Evolutionary conservation across 1,140 invertebrate genomes (phyloP).

Genomic region (Pararge aegeria): DNA sequence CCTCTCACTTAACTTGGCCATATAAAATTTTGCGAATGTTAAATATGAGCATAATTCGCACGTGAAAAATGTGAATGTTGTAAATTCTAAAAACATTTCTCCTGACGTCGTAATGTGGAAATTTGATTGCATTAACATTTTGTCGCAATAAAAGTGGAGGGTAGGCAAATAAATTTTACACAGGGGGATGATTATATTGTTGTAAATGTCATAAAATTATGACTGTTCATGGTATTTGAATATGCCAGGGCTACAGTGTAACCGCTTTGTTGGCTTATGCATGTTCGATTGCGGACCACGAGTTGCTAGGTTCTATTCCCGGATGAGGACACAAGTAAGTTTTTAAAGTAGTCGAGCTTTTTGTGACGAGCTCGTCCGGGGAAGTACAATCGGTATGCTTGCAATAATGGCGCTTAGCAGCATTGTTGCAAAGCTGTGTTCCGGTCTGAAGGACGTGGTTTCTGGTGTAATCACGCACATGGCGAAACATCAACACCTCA

Average conservation of each 20-base stretch:
- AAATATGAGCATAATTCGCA: background rate
- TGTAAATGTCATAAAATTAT: conserved; percentile 11
- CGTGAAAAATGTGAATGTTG: conserved; percentile 3
- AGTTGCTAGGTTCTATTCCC: too few relatives aligned
- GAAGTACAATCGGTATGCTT: too few relatives aligned
- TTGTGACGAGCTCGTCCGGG: too few relatives aligned
- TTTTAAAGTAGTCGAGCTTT: too few relatives aligned
- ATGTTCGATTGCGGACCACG: too few relatives aligned
- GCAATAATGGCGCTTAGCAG: too few relatives aligned
- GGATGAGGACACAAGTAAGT: too few relatives aligned
- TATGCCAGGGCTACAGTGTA: background rate
- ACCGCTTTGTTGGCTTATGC: too few relatives aligned
- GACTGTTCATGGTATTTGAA: conserved; percentile 14
- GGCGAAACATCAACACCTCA: too few relatives aligned
- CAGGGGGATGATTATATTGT: conserved; percentile 13
- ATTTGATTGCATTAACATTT: conserved; percentile 27
- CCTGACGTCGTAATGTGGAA: conserved; percentile 8
- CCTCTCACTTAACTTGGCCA: background rate
- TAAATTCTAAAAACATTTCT: conserved; percentile 6
- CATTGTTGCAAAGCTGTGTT: too few relatives aligned
- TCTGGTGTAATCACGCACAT: too few relatives aligned
- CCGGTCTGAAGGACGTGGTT: too few relatives aligned
- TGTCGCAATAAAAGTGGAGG: conserved; percentile 20
- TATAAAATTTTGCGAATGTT: background rate
- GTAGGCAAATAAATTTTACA: conserved; percentile 18